Conservation (phyloP, 2,888 invertebrate genomes). For the Phasia obesa region DNA sequence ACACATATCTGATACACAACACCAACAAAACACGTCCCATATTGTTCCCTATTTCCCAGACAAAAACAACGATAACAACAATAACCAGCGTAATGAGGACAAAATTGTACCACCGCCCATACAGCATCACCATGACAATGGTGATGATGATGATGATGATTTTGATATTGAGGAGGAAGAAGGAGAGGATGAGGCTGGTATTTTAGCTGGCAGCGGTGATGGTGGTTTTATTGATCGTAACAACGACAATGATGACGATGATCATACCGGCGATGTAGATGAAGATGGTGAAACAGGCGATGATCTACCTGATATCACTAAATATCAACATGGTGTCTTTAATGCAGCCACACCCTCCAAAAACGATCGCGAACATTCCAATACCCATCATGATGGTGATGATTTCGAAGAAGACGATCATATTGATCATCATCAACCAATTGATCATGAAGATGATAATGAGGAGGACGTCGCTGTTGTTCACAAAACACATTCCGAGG, state of each 20-base stretch:
- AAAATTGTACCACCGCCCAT: slow-evolving; percentile 44
- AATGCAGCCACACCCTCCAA: slow-evolving; percentile 49
- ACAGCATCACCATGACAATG: slow-evolving; percentile 59
- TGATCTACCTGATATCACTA: slow-evolving; percentile 61
- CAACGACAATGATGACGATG: slow-evolving; percentile 68
- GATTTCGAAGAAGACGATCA: slow-evolving; percentile 57
- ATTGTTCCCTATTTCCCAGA: slow-evolving; percentile 67
- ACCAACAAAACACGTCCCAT: slow-evolving; percentile 65
- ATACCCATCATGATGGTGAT: slow-evolving; percentile 50
- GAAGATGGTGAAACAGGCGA: slow-evolving; percentile 60
- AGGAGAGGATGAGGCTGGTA: slow-evolving; percentile 75
- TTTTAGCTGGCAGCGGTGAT: slow-evolving; percentile 73
- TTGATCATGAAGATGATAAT: slow-evolving; percentile 58
- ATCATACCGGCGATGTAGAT: slow-evolving; percentile 72
- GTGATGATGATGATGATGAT: slow-evolving; percentile 74
- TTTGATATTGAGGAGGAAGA: slow-evolving; percentile 74
- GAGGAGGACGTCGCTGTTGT: slow-evolving; percentile 56
- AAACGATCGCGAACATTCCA: slow-evolving; percentile 50
- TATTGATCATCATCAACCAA: slow-evolving; percentile 69
- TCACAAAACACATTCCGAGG: slow-evolving; percentile 64
- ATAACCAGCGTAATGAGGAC: slow-evolving; percentile 61
- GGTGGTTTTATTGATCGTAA: slow-evolving; percentile 73
- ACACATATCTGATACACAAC: slow-evolving; percentile 55
- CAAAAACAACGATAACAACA: slow-evolving; percentile 60
- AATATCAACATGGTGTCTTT: slow-evolving; percentile 61